phyloP scores from a whole-genome alignment of 2,888 invertebrate genomes.

The Leptinotarsa peninsularis region DNA sequence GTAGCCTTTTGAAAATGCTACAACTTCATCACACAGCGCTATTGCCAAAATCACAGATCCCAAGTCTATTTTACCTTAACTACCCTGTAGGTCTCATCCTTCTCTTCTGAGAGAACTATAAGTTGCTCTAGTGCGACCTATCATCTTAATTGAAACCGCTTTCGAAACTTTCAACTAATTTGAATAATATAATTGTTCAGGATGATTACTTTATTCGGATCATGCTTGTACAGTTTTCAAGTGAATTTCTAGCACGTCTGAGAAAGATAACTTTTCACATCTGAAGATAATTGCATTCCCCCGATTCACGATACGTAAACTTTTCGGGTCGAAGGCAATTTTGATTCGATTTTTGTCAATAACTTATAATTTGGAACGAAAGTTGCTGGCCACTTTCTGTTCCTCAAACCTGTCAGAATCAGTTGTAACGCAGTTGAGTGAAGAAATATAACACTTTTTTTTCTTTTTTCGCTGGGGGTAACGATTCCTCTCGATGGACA shows the following conservation, averaged over 20 bases:
- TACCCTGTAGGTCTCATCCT: too few species aligned
- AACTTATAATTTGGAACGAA: background rate
- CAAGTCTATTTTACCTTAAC: too few species aligned
- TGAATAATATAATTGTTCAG: background rate
- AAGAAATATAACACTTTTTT: background rate
- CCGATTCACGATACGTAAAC: background rate
- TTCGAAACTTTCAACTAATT: background rate
- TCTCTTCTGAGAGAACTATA: too few species aligned
- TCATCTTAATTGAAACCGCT: background rate
- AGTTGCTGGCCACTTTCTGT: background rate
- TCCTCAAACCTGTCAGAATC: background rate
- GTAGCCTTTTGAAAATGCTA: too few species aligned
- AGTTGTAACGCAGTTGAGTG: background rate
- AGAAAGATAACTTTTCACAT: constrained; percentile 1
- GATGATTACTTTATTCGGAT: background rate
- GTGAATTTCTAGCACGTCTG: constrained; percentile 1
- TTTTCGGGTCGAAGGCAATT: background rate
- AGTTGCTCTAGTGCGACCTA: background rate
- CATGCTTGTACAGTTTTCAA: background rate
- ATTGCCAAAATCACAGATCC: too few species aligned
- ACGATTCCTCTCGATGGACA: background rate
- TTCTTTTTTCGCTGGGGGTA: background rate
- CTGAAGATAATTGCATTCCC: background rate
- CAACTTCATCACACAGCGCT: too few species aligned
- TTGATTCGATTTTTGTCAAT: background rate